Evolutionary conservation across 92 coral and sea anemone genomes (phyloP).

Genomic region (Epizoanthus illoricatus): DNA sequence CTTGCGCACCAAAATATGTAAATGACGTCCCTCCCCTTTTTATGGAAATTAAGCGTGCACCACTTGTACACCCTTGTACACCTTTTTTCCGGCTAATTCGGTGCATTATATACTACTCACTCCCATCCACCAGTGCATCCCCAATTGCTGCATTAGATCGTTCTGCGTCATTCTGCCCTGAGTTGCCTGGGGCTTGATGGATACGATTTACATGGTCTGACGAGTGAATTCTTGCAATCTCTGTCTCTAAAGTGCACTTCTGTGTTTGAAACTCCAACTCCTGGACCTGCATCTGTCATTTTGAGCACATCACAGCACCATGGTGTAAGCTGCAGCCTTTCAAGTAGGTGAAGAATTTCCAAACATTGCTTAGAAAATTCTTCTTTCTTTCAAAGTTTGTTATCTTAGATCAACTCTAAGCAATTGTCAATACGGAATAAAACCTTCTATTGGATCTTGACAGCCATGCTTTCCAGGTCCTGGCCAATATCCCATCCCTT

Average conservation of each 20-base stretch:
- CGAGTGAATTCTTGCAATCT: slow-evolving; percentile 38
- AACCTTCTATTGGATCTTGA: slow-evolving; percentile 22
- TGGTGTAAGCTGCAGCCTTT: slow-evolving; percentile 31
- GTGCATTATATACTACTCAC: too few relatives aligned
- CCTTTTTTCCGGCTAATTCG: too few relatives aligned
- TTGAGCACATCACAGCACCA: slow-evolving; percentile 57
- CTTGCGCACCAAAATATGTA: too few relatives aligned
- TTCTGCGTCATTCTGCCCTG: slow-evolving; percentile 55
- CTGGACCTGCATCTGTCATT: slow-evolving; percentile 62
- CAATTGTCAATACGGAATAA: slow-evolving; percentile 11
- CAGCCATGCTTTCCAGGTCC: slow-evolving; percentile 16
- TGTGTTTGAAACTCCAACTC: slow-evolving; percentile 51
- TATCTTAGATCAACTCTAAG: slow-evolving; percentile 18
- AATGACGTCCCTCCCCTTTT: too few relatives aligned
- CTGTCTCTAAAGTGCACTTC: slow-evolving; percentile 54
- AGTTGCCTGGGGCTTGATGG: slow-evolving; percentile 52
- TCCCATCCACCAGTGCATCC: slow-evolving; percentile 60
- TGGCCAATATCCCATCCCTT: slow-evolving; percentile 5
- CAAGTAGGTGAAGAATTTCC: neutral
- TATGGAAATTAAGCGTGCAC: too few relatives aligned
- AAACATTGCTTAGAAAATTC: slow-evolving; percentile 9
- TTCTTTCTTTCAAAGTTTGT: slow-evolving; percentile 21
- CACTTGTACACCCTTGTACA: too few relatives aligned
- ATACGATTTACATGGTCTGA: slow-evolving; percentile 48
- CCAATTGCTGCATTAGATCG: slow-evolving; percentile 46